These are phyloP conservation scores for Drosophila tsacasi DNA, from an alignment of 1,140 invertebrate genomes.

Conservation along the genomic window DNA sequence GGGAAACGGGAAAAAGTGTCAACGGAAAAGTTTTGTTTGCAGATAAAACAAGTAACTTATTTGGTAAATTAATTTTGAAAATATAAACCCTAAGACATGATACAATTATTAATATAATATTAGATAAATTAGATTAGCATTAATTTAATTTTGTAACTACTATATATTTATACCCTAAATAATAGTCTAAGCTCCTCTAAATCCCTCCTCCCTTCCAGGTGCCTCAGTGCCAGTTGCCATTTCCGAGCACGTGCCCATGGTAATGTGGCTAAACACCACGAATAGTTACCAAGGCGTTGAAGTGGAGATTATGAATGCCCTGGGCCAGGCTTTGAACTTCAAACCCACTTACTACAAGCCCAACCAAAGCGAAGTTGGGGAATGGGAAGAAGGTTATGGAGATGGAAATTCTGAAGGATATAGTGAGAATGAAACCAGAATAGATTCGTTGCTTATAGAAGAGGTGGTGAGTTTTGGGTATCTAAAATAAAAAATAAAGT, in stretches of 20 bases:
- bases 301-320: conserved; percentile 89
- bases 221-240: conserved; percentile 88
- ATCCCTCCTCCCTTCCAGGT: conserved; percentile 85
- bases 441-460: conserved; percentile 88
- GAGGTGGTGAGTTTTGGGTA: conserved; percentile 86
- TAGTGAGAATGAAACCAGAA: conserved; percentile 39
- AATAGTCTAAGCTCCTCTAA: conserved; percentile 46
- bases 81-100: background rate
- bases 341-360: conserved; percentile 87
- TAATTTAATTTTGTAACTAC: no score
- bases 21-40: conserved; percentile 39
- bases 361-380: conserved; percentile 86
- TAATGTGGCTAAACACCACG: conserved; percentile 84
- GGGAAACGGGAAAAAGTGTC: conserved; percentile 54
- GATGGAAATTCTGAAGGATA: conserved; percentile 87
- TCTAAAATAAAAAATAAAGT: background rate
- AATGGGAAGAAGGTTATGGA: conserved; percentile 87
- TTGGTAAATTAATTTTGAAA: conserved; percentile 31
- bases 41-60: conserved; percentile 61
- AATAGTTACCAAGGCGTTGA: conserved; percentile 87
- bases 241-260: conserved; percentile 90
- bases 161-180: background rate
- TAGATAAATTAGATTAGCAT: no score
- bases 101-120: no score
- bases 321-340: conserved; percentile 90